phyloP scores from a whole-genome alignment of 2,113 vertebrate species.

The Rana temporaria region DNA sequence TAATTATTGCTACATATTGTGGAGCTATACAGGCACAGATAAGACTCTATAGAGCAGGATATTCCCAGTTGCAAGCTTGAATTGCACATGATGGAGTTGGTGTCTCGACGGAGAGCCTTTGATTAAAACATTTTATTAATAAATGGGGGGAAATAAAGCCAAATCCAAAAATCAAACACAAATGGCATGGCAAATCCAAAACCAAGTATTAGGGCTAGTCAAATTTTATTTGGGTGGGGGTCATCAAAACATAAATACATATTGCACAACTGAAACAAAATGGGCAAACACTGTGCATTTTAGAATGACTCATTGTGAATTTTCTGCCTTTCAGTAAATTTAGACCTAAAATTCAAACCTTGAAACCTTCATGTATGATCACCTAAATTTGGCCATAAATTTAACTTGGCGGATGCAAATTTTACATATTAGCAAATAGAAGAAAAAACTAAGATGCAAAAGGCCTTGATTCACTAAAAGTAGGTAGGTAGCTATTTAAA shows the following conservation, averaged over 20 bases:
- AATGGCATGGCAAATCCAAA: slow-evolving; percentile 13
- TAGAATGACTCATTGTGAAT: background rate
- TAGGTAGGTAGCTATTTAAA: no score
- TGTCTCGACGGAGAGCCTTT: slow-evolving; percentile 21
- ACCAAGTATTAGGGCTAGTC: background rate
- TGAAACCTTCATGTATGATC: no score
- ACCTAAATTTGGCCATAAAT: no score
- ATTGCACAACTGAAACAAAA: no score
- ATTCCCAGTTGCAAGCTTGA: slow-evolving; percentile 33
- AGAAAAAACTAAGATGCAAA: no score
- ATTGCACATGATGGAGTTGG: slow-evolving; percentile 1
- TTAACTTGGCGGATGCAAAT: no score
- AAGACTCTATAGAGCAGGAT: slow-evolving; percentile 31
- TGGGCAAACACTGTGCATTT: background rate
- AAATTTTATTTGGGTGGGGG: no score
- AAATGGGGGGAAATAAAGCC: background rate
- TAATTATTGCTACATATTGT: slow-evolving; percentile 44
- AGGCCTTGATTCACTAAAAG: no score
- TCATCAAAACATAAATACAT: background rate
- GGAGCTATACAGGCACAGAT: slow-evolving; percentile 34
- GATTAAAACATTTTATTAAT: slow-evolving; percentile 19
- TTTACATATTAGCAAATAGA: no score
- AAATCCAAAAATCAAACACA: slow-evolving; percentile 18
- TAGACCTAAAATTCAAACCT: no score
- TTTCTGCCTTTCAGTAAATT: no score